Base-by-base conservation (phyloP, 92 coral and sea anemone species). In the Plumapathes pennacea region DNA sequence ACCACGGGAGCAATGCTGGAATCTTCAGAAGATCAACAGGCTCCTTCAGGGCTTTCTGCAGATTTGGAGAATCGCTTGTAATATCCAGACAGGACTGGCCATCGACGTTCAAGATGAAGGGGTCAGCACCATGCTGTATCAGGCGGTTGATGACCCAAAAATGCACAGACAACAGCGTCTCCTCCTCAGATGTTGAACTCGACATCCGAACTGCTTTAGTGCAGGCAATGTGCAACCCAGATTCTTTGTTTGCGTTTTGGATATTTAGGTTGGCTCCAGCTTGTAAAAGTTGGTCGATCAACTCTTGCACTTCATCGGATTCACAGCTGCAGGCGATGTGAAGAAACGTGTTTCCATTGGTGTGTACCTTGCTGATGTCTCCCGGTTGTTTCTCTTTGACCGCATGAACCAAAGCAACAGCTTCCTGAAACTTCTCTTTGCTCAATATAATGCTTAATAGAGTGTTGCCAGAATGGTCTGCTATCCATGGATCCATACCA, bases 1-100 rank as follows among this genome's bases (percentile, higher is more conserved):
- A 54, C 83, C 83, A 82, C 8, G 73, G 73, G 4, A 82, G 32
- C 38, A 49, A n/a, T 33, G 34, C 7, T 4, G 69, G 59, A 22
- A 59, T 46, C 25, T 23, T 45, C 3, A 64, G 62, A 10, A 31
- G 27, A 7, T 48, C 32, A 14, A 64, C 17, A 14, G 48, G 33
- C 23, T 71, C 41, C 3, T 37, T 24, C 11, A 78, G 13, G 12
- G 71, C 33, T 1, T 36, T 38, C 19, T 26, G 46, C 0, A 78
- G 85, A 25, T 52, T 37, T 15, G 12, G 34, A 19, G 49, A 38
- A 20, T 43, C 40, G 3, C 18, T 36, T 9, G 50, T 55, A 31
- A 72, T 4, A 2, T 32, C 56, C 12, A 26, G 18, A 32, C 80
- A 71, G 3, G 42, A 20, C 7, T 11, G 11, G 5, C 64, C 72